Evolutionary conservation across 1,140 invertebrate genomes (phyloP).

Genomic region (Achroia grisella): DNA sequence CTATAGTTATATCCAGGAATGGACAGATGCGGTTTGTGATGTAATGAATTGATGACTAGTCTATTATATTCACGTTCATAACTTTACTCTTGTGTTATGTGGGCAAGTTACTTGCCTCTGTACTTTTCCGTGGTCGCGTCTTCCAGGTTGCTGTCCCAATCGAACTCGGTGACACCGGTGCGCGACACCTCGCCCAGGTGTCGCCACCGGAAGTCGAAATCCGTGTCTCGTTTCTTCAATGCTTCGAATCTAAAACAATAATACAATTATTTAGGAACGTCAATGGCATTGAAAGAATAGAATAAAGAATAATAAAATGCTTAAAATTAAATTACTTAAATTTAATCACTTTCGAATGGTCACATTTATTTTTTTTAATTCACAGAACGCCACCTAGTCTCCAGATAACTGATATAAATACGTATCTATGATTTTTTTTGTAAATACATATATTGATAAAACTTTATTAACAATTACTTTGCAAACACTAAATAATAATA

Average conservation of each 20-base stretch:
- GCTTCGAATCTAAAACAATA: conserved; percentile 79
- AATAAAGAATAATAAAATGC: not conserved
- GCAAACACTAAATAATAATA: no score
- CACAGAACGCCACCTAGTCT: no score
- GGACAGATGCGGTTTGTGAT: no score
- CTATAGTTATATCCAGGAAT: no score
- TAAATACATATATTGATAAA: no score
- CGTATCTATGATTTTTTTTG: no score
- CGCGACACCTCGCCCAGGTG: conserved; percentile 85
- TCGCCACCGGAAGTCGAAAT: conserved; percentile 86
- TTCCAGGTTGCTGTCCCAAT: conserved; percentile 89
- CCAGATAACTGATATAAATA: no score
- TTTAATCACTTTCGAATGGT: no score
- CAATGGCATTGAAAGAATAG: not conserved
- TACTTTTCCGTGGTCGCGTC: conserved; percentile 75
- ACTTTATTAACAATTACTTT: no score
- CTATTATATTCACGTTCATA: no score
- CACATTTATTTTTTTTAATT: no score
- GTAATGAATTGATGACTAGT: no score
- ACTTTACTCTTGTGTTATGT: not conserved
- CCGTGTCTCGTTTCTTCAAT: conserved; percentile 83
- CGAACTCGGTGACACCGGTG: conserved; percentile 85
- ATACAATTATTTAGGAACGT: not conserved
- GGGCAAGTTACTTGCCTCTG: conserved; percentile 42
- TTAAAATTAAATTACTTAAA: not conserved